Base-by-base conservation (phyloP, 1,140 invertebrate species). In the Acyrthosiphon pisum region DNA sequence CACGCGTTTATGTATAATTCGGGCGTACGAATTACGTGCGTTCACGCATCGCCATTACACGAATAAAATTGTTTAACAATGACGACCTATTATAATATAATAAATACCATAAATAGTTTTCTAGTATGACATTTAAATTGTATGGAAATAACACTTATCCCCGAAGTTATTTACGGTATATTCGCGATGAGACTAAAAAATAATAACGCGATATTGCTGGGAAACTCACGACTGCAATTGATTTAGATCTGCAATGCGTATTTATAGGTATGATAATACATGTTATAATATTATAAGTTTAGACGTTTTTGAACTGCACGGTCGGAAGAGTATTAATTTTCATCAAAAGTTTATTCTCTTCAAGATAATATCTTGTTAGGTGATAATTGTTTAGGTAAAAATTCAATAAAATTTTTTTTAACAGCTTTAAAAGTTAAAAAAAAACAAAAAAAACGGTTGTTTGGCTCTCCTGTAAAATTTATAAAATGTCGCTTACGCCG, bases 21-120 rank as follows among this genome's bases (percentile, higher is more conserved):
- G 30, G 46, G 30, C 26, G 46, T 88, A 88, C 46, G 48, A 88
- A 50, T 23, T 50, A 50, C 46, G 46, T 88, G 46, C 30, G 48
- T 88, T 50, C 44, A 22, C 26, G 46, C 26, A n/a, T 88, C n/a
- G n/a, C 46, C 30, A 76, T 35, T 20, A 50, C 44, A 35, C 30
- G 46, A 35, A 50, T 48, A 18, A 88, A 88, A 88, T 50, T 35
- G 46, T 88, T 88, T 53, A 88, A 88, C 48, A 88, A 88, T 50
- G n/a, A 88, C 46, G 46, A 88, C 30, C 46, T n/a, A 53, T 53
- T 48, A 87, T n/a, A 53, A 53, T 23, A 76, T 76, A 76, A 76
- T 76, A 76, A 76, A 76, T 76, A 76, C 60, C 60, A 76, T 18
- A 76, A 76, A 76, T 76, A 76, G 60, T 76, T 76, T n/a, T 76